Base-by-base conservation (phyloP, 30 jellyfish, hydroid and myxozoan genomes). In the Rhopilema esculentum region DNA sequence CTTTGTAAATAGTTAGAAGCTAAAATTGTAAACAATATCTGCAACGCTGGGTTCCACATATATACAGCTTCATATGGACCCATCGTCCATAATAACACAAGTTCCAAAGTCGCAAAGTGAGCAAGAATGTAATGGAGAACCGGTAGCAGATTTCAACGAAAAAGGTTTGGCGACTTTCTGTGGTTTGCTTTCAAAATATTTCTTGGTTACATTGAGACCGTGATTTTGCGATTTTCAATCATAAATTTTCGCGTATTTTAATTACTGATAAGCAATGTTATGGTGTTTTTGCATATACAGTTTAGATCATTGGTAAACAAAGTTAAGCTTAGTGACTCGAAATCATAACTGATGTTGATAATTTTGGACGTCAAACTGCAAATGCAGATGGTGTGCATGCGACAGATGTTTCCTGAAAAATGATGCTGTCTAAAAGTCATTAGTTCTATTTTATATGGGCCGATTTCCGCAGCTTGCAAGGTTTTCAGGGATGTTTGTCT, bases 31-130 rank as follows among this genome's bases (percentile, higher is more conserved):
- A 85, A 63, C 9, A 50, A 15, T 26, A 74, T 40, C 57, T 66
- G 92, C 91, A 68, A 93, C 75, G 89, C 98, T 93, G 98, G 98
- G 90, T 88, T 28, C 95, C 12, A 49, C 94, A 74, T 88, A 93
- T 70, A 85, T 72, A 79, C 96, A 79, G 86, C 96, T 93, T 75
- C 97, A 88, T 80, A 93, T 93, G 98, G 98, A 93, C 90, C 88
- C 95, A 24, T 84, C 98, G 96, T 93, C 98, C 95, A 93, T 93
- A 73, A 93, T 93, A 82, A 93, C 98, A 29, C 98, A 93, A 84
- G 98, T 93, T 69, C 75, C 93, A 78, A 79, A 66, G 79, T 75
- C 93, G 82, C 93, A 88, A 71, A 86, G 96, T 83, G 95, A 88
- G 82, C 93, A 78, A 67, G 91, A 88, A 21, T 82, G 93, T 81